phyloP scores from a whole-genome alignment of 1,140 invertebrate species.

The Lepidurus arcticus region DNA sequence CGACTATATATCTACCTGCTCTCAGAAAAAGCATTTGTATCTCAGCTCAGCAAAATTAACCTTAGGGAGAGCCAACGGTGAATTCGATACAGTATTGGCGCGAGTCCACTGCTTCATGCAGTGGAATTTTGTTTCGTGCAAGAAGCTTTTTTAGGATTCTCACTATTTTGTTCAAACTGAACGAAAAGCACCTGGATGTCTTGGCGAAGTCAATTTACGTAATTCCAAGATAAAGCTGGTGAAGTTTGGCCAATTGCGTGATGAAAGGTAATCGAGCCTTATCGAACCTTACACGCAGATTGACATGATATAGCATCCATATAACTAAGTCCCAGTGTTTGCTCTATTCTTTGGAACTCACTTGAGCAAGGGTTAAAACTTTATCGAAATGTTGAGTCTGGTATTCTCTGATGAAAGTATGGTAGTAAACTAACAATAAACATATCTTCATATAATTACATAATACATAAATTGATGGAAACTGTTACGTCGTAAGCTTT shows the following conservation, averaged over 20 bases:
- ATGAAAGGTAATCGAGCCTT: background rate
- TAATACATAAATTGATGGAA: too few relatives aligned
- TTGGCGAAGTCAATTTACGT: background rate
- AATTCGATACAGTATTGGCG: background rate
- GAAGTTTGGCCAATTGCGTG: background rate
- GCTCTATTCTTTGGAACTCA: too few relatives aligned
- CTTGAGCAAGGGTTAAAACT: too few relatives aligned
- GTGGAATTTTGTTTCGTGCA: background rate
- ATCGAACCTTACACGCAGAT: background rate
- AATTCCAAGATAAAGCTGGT: background rate
- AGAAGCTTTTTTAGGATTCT: background rate
- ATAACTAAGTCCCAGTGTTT: too few relatives aligned
- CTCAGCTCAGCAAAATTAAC: constrained; percentile 19
- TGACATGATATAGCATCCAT: too few relatives aligned
- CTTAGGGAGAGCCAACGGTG: background rate
- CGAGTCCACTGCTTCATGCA: background rate
- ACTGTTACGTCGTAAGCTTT: background rate
- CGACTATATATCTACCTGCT: background rate
- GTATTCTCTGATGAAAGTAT: too few relatives aligned
- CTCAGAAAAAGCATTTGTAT: background rate
- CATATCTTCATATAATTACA: too few relatives aligned
- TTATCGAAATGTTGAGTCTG: too few relatives aligned
- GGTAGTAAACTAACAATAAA: too few relatives aligned
- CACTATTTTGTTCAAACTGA: background rate
- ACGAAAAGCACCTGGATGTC: too few relatives aligned